Evolutionary conservation across 2,113 vertebrate genomes (phyloP), one percentile per base, ranked within the genome.

Genomic region (Macquaria australasica): DNA sequence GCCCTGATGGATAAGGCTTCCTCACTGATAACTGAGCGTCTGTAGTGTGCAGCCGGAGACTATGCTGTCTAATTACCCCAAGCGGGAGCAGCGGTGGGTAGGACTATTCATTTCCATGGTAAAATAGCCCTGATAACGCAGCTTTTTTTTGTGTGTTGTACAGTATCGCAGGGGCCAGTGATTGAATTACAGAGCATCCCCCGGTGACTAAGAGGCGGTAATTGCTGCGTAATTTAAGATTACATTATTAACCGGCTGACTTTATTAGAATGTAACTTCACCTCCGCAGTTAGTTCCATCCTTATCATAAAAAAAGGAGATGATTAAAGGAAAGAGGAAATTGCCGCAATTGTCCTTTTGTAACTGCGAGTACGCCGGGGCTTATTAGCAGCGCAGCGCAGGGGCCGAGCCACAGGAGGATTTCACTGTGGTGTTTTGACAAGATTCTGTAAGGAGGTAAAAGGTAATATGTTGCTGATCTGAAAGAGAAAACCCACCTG

Each of bases 221-320:
- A 96, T 96, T 96, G 96, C 84, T 70, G 58, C 81, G 87, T 95
- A 93, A 95, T 96, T 95, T 94, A 93, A 96, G 95, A 96, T 96
- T 94, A 95, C 94, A 95, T 95, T 95, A 95, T 95, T 94, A 94
- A 94, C 91, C 25, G 88, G 59, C 89, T 90, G 93, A 90, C 92
- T 95, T 94, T 93, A 95, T 96, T 94, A 95, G 91, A 93, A 93
- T 89, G 96, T 96, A 97, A 97, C 96, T 92, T 96, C 96, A 95
- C 94, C 96, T 95, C 95, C 86, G 92, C 95, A 96, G 97, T 97
- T 97, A 96, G 87, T 85, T 85, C 82, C 94, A 95, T 94, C 95
- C 95, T 97, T 97, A 97, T 97, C 96, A 96, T 97, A 97, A 96
- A 93, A 96, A 93, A 91, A 90, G 84, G 81, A 91, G 86, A 89